Base-by-base conservation (phyloP, 2,888 invertebrate genomes). In the Limenitis camilla region DNA sequence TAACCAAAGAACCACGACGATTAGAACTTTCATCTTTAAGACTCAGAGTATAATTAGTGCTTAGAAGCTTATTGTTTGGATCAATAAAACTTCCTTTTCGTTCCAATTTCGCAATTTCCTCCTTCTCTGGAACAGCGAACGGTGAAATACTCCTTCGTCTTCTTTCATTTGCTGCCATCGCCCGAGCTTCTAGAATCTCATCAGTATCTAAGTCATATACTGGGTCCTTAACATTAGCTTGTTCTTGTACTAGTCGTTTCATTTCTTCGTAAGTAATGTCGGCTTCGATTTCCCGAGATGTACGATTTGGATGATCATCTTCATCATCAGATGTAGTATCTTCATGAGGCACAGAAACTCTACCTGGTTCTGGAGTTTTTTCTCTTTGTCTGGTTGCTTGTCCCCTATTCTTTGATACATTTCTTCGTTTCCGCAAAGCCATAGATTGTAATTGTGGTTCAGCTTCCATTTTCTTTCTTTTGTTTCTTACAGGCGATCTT, bases 321-420 rank as follows among this genome's bases (percentile, higher is more conserved):
- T 88, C 88, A 57, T 88, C 88, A 41, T 90, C 87, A 10, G 88
- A 86, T 33, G 92, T 92, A 6, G 90, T 90, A 55, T 92, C 92
- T 60, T 92, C 90, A 49, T 85, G 84, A 29, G 86, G 86, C 28
- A 89, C 72, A 29, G 81, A 81, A 51, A 81, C 78, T 65, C 84
- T 76, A 36, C 82, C 75, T 1, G 88, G 87, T 63, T 88, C 88
- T 5, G 88, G 88, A 8, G 88, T 88, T 53, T 88, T 84, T 64
- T 88, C 88, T 62, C 88, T 76, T 52, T 85, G 84, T 53, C 86
- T 77, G 7, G 84, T 72, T 52, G 82, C 81, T 62, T 81, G 81
- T 10, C 82, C 81, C 67, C 89, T 81, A 58, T 89, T 90, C 66
- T 89, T 90, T 0, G 90, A 89, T 39, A 91, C 75, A 59, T 89